A percentile compares a stretch with the other conserved stretches of the same genome.
phyloP scores from a whole-genome alignment of 2,797 vertebrate genomes.

The Tenualosa ilisha region DNA sequence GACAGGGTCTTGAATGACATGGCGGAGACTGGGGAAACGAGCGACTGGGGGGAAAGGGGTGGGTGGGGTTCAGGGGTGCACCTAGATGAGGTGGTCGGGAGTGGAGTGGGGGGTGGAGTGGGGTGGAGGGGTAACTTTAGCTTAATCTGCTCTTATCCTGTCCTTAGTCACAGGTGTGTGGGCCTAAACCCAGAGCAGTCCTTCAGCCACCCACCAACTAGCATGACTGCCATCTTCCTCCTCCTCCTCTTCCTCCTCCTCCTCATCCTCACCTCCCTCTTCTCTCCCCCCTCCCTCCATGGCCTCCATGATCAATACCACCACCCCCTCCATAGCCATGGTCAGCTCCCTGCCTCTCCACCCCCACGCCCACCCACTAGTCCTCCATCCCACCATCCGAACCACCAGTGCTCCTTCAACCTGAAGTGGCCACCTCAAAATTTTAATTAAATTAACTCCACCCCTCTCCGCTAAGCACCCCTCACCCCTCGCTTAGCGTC shows the following conservation, averaged over 20 bases:
- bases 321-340: conserved; percentile 46
- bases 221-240: background rate
- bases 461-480: background rate
- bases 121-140: conserved; percentile 70
- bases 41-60: background rate
- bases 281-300: conserved; percentile 25
- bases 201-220: conserved; percentile 34
- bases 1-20: conserved; percentile 74
- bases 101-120: conserved; percentile 34
- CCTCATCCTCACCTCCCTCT: background rate
- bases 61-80: background rate
- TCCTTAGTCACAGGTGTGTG: conserved; percentile 72
- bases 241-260: background rate
- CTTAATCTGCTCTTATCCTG: conserved; percentile 79
- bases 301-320: conserved; percentile 51
- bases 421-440: conserved; percentile 58
- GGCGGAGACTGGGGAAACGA: conserved; percentile 56
- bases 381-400: conserved; percentile 47
- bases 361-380: conserved; percentile 46
- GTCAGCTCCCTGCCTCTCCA: conserved; percentile 48
- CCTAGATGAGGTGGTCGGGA: conserved; percentile 14
- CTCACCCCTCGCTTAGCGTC: background rate
- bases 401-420: conserved; percentile 52
- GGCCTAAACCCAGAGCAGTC: conserved; percentile 61
- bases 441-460: conserved; percentile 74